Conservation (phyloP, 2,797 vertebrate species). For the Periophthalmus magnuspinnatus region DNA sequence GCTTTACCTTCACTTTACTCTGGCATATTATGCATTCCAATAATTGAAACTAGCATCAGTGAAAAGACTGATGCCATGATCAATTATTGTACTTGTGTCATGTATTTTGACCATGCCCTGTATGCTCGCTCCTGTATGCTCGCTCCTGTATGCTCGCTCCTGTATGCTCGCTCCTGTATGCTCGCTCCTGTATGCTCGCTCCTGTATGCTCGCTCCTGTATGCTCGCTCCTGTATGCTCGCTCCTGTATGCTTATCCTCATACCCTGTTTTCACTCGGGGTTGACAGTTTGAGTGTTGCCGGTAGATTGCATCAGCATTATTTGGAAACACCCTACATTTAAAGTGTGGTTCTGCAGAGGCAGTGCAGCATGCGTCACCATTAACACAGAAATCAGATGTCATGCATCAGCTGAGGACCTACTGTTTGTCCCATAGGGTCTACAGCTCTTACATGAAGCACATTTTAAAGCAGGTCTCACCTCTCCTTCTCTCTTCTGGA, state of each 20-base stretch:
- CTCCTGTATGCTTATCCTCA: background rate
- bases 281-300: background rate
- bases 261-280: background rate
- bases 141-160: background rate
- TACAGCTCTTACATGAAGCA: background rate
- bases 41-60: background rate
- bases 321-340: background rate
- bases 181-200: slow-evolving; percentile 40
- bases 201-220: background rate
- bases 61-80: background rate
- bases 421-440: background rate
- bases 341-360: slow-evolving; percentile 36
- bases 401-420: background rate
- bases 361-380: slow-evolving; percentile 48
- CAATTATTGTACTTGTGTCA: slow-evolving; percentile 1
- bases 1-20: background rate
- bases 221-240: background rate
- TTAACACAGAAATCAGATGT: background rate
- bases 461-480: slow-evolving; percentile 34
- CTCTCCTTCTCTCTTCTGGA: slow-evolving; percentile 93
- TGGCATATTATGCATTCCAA: too few species aligned
- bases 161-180: background rate
- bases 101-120: slow-evolving; percentile 62
- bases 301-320: background rate
- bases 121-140: slow-evolving; percentile 8